phyloP scores from a whole-genome alignment of 2,113 vertebrate species.

The Propithecus coquereli region DNA sequence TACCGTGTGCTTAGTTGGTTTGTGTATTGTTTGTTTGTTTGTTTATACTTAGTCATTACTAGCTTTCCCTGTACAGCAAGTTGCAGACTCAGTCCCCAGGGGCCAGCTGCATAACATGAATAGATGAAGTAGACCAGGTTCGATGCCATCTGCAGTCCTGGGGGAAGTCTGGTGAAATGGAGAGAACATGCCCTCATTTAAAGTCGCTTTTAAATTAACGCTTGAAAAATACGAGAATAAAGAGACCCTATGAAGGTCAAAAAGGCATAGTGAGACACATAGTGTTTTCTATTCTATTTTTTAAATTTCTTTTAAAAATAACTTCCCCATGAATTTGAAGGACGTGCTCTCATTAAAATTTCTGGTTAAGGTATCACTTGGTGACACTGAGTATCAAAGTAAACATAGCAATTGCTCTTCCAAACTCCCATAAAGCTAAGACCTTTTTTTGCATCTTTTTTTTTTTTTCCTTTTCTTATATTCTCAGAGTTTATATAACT shows the following conservation, averaged over 20 bases:
- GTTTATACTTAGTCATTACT: background rate
- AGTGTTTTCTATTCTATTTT: background rate
- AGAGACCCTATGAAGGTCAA: background rate
- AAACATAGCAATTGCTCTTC: background rate
- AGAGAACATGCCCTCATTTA: background rate
- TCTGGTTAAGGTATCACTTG: background rate
- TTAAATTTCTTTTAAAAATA: background rate
- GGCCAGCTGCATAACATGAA: background rate
- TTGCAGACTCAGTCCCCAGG: background rate
- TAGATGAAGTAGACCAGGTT: background rate
- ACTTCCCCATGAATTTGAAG: background rate
- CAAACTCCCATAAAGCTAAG: background rate
- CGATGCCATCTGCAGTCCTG: too few species aligned
- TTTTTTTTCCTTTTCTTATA: background rate
- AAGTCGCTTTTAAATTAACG: background rate
- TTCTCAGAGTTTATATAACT: background rate
- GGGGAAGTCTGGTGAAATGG: background rate
- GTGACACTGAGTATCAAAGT: background rate
- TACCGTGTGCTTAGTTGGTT: background rate
- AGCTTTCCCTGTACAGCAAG: background rate
- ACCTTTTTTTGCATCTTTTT: background rate
- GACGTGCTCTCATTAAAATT: background rate
- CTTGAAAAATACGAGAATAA: background rate
- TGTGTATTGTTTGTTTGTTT: background rate
- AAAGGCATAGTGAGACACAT: background rate